phyloP scores from a whole-genome alignment of 2,113 vertebrate genomes.

The Tretioscincus oriximinensis region DNA sequence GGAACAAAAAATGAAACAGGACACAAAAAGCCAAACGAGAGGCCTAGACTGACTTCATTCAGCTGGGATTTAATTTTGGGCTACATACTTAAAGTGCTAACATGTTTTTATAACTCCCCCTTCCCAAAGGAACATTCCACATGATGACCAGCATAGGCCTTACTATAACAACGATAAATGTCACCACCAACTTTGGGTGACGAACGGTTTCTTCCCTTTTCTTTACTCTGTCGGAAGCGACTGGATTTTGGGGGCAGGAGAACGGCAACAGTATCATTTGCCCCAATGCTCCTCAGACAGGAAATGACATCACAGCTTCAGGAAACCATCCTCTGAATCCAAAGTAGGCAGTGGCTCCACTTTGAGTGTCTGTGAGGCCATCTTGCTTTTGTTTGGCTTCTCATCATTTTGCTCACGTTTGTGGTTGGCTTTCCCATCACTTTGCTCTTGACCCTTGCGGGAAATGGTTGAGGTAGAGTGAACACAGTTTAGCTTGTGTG shows the following conservation, averaged over 20 bases:
- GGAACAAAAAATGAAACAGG: not conserved
- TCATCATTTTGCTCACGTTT: not conserved
- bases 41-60: constrained; percentile 7
- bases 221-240: not conserved
- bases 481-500: constrained; percentile 29
- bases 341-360: not conserved
- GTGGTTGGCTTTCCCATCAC: constrained; percentile 5
- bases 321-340: not conserved
- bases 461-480: constrained; percentile 35
- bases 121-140: not conserved
- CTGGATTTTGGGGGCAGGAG: not conserved
- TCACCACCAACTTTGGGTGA: not conserved
- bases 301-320: not conserved
- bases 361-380: not conserved
- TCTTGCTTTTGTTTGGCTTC: not conserved
- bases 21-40: not conserved
- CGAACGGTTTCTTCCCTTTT: not conserved
- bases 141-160: not conserved
- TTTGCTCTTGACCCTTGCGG: constrained; percentile 17
- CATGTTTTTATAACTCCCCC: not conserved
- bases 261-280: not conserved
- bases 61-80: constrained; percentile 2
- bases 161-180: not conserved
- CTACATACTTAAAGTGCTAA: constrained; percentile 26
- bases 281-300: not conserved